These are phyloP conservation scores for Chrysoperla carnea DNA, from an alignment of 1,140 invertebrate genomes.

Conservation along the genomic window DNA sequence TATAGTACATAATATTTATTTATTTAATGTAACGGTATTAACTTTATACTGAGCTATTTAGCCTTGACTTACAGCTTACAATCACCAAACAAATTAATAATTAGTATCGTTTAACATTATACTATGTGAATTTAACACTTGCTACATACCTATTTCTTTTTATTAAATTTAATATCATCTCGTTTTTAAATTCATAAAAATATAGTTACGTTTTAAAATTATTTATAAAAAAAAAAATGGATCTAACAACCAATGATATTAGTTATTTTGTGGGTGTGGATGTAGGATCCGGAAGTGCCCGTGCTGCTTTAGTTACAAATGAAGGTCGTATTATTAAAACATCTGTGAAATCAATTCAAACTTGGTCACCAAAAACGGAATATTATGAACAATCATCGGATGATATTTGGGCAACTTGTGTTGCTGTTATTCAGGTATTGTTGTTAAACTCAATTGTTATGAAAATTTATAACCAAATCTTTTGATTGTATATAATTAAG, in stretches of 20 bases:
- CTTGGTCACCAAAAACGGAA: constrained; percentile 56
- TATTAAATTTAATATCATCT: too few relatives aligned
- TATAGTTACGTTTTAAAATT: too few relatives aligned
- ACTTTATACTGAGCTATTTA: too few relatives aligned
- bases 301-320: constrained; percentile 57
- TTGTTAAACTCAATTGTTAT: background rate
- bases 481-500: background rate
- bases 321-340: constrained; percentile 46
- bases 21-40: too few relatives aligned
- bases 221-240: background rate
- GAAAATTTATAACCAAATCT: background rate
- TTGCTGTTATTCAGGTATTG: constrained; percentile 46
- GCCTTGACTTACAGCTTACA: too few relatives aligned
- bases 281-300: constrained; percentile 78
- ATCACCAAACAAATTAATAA: too few relatives aligned
- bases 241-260: background rate
- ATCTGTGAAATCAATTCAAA: constrained; percentile 45
- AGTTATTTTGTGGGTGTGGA: constrained; percentile 77
- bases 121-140: too few relatives aligned
- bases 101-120: too few relatives aligned
- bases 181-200: too few relatives aligned
- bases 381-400: constrained; percentile 87
- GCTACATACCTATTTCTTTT: too few relatives aligned
- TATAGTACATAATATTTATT: too few relatives aligned
- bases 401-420: constrained; percentile 70